Percentiles rank a stretch among this genome's conserved stretches.
Conservation (phyloP, 1,140 invertebrate species). For the Forficula auricularia region DNA sequence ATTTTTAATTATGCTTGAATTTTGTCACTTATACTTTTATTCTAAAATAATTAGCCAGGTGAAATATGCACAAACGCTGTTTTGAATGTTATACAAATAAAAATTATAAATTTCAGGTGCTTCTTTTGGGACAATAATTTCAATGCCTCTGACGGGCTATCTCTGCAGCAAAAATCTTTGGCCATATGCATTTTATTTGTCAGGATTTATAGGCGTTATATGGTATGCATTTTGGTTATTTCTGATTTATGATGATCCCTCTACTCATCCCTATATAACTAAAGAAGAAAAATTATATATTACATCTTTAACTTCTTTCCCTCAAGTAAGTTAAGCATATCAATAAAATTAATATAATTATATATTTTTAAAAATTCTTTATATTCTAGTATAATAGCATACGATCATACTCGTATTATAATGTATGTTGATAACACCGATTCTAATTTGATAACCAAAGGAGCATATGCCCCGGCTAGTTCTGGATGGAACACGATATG, state of each 20-base stretch:
- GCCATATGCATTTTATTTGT: slow-evolving; percentile 64
- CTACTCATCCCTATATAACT: slow-evolving; percentile 65
- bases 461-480: too few relatives aligned
- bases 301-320: slow-evolving; percentile 2
- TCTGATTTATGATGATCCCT: slow-evolving; percentile 58
- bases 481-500: too few relatives aligned
- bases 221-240: slow-evolving; percentile 57
- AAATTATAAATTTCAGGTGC: slow-evolving; percentile 32
- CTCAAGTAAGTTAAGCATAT: not conserved
- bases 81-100: too few relatives aligned
- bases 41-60: too few relatives aligned
- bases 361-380: too few relatives aligned
- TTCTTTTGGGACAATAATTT: slow-evolving; percentile 58
- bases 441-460: too few relatives aligned
- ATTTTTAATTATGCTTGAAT: too few relatives aligned
- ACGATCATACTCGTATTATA: too few relatives aligned
- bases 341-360: not conserved
- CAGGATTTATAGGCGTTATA: slow-evolving; percentile 47
- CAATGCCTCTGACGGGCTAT: slow-evolving; percentile 53
- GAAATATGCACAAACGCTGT: too few relatives aligned
- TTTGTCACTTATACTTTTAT: too few relatives aligned
- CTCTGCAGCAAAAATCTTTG: slow-evolving; percentile 50
- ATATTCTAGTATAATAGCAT: too few relatives aligned
- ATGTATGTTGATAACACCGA: too few relatives aligned
- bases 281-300: slow-evolving; percentile 52